phyloP scores from a whole-genome alignment of 2,888 invertebrate genomes.

The Lycocerus yunnanus region DNA sequence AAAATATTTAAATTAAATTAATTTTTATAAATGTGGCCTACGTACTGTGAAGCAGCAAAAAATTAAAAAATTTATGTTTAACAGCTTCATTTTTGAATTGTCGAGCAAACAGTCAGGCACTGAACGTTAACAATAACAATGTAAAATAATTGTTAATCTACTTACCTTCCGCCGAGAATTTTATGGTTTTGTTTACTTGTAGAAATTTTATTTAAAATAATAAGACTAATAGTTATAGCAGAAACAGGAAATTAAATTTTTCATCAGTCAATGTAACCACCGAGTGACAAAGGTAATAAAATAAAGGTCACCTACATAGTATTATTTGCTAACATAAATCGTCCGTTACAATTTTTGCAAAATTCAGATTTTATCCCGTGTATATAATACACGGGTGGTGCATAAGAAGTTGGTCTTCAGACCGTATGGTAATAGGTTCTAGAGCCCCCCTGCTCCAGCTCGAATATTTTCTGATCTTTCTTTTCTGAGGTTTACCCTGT shows the following conservation, averaged over 20 bases:
- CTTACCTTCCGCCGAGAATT: background rate
- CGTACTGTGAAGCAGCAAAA: background rate
- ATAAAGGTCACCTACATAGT: background rate
- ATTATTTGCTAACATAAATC: too few species aligned
- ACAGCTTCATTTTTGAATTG: background rate
- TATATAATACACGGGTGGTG: too few species aligned
- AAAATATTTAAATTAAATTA: background rate
- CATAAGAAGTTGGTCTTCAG: too few species aligned
- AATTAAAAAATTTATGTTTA: background rate
- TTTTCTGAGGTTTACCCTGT: too few species aligned
- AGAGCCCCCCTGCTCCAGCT: too few species aligned
- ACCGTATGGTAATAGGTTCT: too few species aligned
- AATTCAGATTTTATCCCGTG: too few species aligned
- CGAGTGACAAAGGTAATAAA: background rate
- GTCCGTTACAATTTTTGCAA: too few species aligned
- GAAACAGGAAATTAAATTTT: background rate
- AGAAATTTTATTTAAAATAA: background rate
- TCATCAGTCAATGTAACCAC: background rate
- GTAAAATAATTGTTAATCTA: background rate
- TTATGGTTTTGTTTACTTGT: too few species aligned
- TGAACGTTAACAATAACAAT: background rate
- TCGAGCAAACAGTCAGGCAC: background rate
- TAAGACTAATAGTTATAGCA: background rate
- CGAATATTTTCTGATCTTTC: too few species aligned
- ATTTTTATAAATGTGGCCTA: background rate